Conservation (phyloP, 1,140 invertebrate species). For the Caenorhabditis brenneri region DNA sequence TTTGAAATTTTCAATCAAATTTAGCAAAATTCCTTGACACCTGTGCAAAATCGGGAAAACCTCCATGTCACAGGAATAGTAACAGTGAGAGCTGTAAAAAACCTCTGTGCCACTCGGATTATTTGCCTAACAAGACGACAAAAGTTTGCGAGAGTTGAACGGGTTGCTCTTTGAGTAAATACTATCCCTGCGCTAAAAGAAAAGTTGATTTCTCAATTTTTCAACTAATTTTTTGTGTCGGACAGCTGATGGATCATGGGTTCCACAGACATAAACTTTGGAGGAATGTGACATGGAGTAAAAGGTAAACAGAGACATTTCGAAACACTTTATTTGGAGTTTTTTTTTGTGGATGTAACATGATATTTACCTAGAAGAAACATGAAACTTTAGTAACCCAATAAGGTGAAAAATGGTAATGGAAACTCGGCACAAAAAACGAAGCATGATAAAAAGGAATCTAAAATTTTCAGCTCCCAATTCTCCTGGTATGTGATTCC, state of each 20-base stretch:
- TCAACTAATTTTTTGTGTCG: not conserved
- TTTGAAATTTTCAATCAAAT: not conserved
- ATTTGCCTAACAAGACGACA: slow-evolving; percentile 11
- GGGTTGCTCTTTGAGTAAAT: slow-evolving; percentile 36
- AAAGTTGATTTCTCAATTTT: slow-evolving; percentile 4
- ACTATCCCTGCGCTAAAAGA: not conserved
- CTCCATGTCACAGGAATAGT: slow-evolving; percentile 7
- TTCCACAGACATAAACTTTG: not conserved
- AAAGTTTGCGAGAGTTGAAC: slow-evolving; percentile 29
- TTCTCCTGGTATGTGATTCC: slow-evolving; percentile 6
- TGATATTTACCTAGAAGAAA: slow-evolving; percentile 25
- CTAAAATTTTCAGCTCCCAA: not conserved
- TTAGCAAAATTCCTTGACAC: not conserved
- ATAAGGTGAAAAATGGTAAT: not conserved
- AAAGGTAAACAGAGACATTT: not conserved
- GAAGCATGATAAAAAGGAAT: not conserved
- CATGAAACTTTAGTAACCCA: not conserved
- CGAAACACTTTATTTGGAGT: slow-evolving; percentile 2
- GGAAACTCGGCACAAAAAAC: not conserved
- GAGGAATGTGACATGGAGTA: not conserved
- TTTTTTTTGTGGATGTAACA: not conserved
- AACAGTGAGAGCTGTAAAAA: slow-evolving; percentile 31
- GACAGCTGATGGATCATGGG: slow-evolving; percentile 29
- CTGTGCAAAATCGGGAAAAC: not conserved
- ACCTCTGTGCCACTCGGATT: not conserved